Percentiles rank a stretch among this genome's conserved stretches.
phyloP scores from a whole-genome alignment of 2,888 invertebrate species.

The Nephrotoma flavescens region DNA sequence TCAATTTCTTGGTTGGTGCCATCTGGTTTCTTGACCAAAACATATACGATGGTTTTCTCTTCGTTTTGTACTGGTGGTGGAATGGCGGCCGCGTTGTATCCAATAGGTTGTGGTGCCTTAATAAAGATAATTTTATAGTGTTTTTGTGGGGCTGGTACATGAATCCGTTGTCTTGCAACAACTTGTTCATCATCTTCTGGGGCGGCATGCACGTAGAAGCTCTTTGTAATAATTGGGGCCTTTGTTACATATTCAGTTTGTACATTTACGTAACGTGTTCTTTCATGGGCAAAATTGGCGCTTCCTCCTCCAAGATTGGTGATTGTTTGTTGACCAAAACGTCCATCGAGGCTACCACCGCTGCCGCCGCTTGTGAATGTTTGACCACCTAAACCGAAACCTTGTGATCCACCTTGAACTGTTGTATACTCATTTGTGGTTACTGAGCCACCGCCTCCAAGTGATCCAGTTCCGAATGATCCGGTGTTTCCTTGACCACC shows the following conservation, averaged over 20 bases:
- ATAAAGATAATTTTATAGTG: conserved; percentile 31
- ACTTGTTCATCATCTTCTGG: conserved; percentile 24
- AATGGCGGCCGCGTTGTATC: background rate
- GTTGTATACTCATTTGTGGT: background rate
- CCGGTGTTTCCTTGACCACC: background rate
- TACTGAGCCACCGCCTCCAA: background rate
- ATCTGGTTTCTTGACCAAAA: conserved; percentile 28
- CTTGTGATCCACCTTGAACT: background rate
- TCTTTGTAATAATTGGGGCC: conserved; percentile 24
- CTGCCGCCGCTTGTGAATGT: background rate
- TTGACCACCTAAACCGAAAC: background rate
- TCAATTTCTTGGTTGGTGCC: conserved; percentile 23
- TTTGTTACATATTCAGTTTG: background rate
- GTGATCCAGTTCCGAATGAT: background rate
- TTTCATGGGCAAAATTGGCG: background rate
- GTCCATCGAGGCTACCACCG: background rate
- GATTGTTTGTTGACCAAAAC: background rate
- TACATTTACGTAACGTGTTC: background rate
- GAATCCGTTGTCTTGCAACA: conserved; percentile 15
- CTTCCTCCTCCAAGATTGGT: background rate
- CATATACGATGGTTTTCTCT: conserved; percentile 31
- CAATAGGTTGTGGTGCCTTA: conserved; percentile 20
- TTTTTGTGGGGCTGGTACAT: conserved; percentile 21
- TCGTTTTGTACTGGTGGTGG: conserved; percentile 18
- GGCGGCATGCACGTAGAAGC: conserved; percentile 30